Evolutionary conservation across 37 sponge, comb jelly and placozoan species (phyloP).

Genomic region (Oscarella lobularis): DNA sequence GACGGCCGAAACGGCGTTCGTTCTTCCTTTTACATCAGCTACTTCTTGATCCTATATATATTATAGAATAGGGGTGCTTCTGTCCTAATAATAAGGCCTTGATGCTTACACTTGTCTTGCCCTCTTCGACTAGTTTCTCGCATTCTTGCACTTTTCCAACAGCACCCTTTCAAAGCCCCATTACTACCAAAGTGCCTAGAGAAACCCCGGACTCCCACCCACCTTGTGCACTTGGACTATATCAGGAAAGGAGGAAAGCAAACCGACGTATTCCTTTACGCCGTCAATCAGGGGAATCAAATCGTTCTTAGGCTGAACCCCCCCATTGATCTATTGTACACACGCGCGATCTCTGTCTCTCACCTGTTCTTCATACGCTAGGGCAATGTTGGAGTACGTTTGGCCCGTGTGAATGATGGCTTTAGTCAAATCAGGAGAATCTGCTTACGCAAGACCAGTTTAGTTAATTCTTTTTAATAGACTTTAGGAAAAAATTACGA

Average conservation of each 20-base stretch:
- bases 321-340: too few species aligned
- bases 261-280: conserved; percentile 82
- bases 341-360: too few species aligned
- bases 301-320: conserved; percentile 66
- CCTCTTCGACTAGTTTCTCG: conserved; percentile 68
- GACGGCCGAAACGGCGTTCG: neutral
- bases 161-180: conserved; percentile 23
- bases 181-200: too few species aligned
- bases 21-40: neutral
- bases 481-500: too few species aligned
- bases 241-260: conserved; percentile 73
- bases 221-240: conserved; percentile 30
- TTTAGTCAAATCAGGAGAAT: conserved; percentile 28
- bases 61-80: too few species aligned
- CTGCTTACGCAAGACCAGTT: too few species aligned
- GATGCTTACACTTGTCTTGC: conserved; percentile 48
- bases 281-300: conserved; percentile 65
- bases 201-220: too few species aligned
- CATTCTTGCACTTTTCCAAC: conserved; percentile 49
- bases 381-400: conserved; percentile 33
- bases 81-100: too few species aligned
- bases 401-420: conserved; percentile 42
- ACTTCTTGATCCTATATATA: neutral
- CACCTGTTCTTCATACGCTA: conserved; percentile 50
- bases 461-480: too few species aligned